Conservation (phyloP, 2,113 vertebrate genomes). For the Nanorana parkeri region DNA sequence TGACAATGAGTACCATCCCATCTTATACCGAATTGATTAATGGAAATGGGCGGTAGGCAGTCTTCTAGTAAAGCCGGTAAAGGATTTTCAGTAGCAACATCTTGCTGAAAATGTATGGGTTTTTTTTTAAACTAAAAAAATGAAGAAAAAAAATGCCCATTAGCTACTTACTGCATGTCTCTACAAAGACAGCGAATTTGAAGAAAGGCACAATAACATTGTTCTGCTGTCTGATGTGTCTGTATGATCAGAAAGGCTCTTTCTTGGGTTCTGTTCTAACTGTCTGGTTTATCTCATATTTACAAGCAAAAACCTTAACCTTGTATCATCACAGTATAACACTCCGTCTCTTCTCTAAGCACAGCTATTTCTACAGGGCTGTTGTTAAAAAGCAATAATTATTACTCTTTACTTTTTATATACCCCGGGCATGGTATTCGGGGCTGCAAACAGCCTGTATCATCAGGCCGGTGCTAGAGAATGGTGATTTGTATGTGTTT, state of each 20-base stretch:
- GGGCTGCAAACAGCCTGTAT: slow-evolving; percentile 43
- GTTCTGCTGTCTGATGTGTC: slow-evolving; percentile 37
- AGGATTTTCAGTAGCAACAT: neutral
- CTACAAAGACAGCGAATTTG: neutral
- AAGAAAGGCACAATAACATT: slow-evolving; percentile 2
- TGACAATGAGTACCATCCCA: too few species aligned
- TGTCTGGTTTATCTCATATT: slow-evolving; percentile 53
- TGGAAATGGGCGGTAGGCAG: too few species aligned
- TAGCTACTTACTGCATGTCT: slow-evolving; percentile 14
- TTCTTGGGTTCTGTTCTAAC: slow-evolving; percentile 26
- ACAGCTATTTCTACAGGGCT: slow-evolving; percentile 37
- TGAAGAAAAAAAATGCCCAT: neutral
- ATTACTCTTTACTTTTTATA: slow-evolving; percentile 46
- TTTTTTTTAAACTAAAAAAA: too few species aligned
- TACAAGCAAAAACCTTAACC: slow-evolving; percentile 51
- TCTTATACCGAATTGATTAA: too few species aligned
- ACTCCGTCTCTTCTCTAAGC: slow-evolving; percentile 46
- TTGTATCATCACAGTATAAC: slow-evolving; percentile 44
- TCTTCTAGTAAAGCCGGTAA: neutral
- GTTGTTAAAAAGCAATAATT: slow-evolving; percentile 52
- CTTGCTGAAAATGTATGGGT: neutral
- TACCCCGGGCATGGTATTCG: slow-evolving; percentile 36
- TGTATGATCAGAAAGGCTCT: slow-evolving; percentile 13
- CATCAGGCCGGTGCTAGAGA: slow-evolving; percentile 33
- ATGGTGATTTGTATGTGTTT: slow-evolving; percentile 55